A percentile compares a stretch with the other conserved stretches of the same genome.
Evolutionary conservation across 2,797 vertebrate species (phyloP).

Genomic region (Lacerta agilis): DNA sequence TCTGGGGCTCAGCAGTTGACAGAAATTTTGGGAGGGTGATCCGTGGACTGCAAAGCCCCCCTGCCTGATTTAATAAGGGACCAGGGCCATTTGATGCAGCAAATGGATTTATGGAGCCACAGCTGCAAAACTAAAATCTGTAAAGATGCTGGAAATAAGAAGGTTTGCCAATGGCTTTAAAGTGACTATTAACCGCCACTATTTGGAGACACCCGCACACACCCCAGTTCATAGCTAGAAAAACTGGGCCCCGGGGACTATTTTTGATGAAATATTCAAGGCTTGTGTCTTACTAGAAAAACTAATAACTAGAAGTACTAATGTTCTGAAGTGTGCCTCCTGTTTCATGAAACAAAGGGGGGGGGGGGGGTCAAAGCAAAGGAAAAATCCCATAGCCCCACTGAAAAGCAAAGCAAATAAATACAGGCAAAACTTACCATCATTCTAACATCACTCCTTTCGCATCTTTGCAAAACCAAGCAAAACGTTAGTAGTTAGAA

Average conservation of each 20-base stretch:
- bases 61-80: background rate
- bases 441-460: conserved; percentile 84
- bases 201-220: background rate
- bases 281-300: background rate
- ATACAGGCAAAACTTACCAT: conserved; percentile 75
- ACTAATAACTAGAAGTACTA: background rate
- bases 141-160: background rate
- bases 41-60: background rate
- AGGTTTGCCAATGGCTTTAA: background rate
- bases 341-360: background rate
- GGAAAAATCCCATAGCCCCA: background rate
- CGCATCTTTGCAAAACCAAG: conserved; percentile 81
- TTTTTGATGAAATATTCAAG: background rate
- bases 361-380: background rate
- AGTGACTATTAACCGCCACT: background rate
- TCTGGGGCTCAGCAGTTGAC: background rate
- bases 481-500: conserved; percentile 74
- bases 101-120: background rate
- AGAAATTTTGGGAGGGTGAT: background rate
- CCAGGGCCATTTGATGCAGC: background rate
- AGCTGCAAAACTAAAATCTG: background rate
- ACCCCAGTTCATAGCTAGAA: background rate
- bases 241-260: background rate
- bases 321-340: background rate
- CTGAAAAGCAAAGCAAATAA: conserved; percentile 39